Evolutionary conservation across 2,888 invertebrate genomes (phyloP), one percentile per base, ranked within the genome.

Genomic region (Meghimatium bilineatum): DNA sequence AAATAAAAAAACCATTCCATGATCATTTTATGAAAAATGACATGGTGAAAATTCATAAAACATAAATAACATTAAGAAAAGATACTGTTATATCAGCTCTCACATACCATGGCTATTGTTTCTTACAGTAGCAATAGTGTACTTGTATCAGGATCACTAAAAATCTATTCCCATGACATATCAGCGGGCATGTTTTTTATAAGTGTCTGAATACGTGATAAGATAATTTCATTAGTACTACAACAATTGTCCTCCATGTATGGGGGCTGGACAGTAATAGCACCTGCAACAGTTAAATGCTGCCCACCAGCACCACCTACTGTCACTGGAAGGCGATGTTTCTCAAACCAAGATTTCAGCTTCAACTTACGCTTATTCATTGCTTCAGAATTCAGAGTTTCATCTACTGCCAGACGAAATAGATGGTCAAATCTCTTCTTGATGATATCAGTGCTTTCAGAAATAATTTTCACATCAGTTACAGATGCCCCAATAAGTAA

Each of bases 161-260:
- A 8, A 44, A 44, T 44, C 44, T 44, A 69, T 17, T 69, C 3
- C 72, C 34, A 20, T 34, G 20, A 74, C 10, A 34, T 52, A 87
- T 91, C 91, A 76, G 86, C 49, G 38, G 93, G 93, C 92, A 93
- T 92, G 76, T 90, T 92, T 87, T 91, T 92, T 12, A 93, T 91
- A 36, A 93, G 89, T 69, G 91, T 92, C 84, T 93, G 93, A 67
- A 93, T 92, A 86, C 91, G 91, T 23, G 91, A 92, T 5, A 93
- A 88, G 80, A 93, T 92, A n/a, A 93, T 93, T 87, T 92, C 93
- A 89, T 93, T 93, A 0, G 92, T 91, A 82, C 93, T 92, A n/a
- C 88, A 87, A 88, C 93, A 93, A 85, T 91, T 90, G 1, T 92
- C 90, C 29, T 90, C 81, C 32, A 86, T 87, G 86, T 93, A 93